Evolutionary conservation across 35 echinoderm and acorn worm genomes (phyloP).

Genomic region (Apostichopus parvimensis): DNA sequence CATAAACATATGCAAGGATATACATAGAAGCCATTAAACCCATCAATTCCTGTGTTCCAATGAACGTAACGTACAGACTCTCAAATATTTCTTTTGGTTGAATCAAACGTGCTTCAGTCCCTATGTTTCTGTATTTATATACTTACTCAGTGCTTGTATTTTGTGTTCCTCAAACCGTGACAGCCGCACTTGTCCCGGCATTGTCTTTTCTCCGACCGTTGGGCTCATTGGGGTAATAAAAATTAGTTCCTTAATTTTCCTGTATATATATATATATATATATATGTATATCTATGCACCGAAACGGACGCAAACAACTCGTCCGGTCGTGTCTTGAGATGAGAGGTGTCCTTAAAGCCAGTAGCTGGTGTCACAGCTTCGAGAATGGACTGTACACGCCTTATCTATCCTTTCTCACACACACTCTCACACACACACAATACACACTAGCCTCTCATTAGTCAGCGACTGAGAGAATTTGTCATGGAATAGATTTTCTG

Average conservation of each 20-base stretch:
- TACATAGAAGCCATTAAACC: too few species aligned
- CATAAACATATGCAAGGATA: too few species aligned
- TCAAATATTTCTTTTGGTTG: too few species aligned
- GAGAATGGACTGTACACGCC: slow-evolving; percentile 33
- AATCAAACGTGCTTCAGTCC: background rate
- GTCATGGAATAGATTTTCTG: slow-evolving; percentile 5
- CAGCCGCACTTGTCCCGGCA: slow-evolving; percentile 47
- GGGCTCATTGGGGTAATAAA: slow-evolving; percentile 38
- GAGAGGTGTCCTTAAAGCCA: background rate
- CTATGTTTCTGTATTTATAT: background rate
- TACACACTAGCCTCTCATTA: slow-evolving; percentile 16
- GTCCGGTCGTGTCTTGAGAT: background rate
- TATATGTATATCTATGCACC: background rate
- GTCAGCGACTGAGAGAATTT: slow-evolving; percentile 16
- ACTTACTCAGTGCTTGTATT: slow-evolving; percentile 44
- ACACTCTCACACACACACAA: background rate
- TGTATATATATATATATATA: background rate
- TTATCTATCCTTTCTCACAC: slow-evolving; percentile 5
- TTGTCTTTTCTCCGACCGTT: slow-evolving; percentile 38
- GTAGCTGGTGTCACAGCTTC: background rate
- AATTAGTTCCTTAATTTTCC: slow-evolving; percentile 34
- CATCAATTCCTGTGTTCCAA: too few species aligned
- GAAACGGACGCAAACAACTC: background rate
- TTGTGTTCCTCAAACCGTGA: slow-evolving; percentile 56
- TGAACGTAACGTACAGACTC: too few species aligned